phyloP scores from a whole-genome alignment of 2,113 vertebrate species.

The human region GRCh38 chr6:167218001-167218500 shows the following conservation, averaged over 20 bases:
- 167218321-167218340: neutral
- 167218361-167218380: rapidly evolving
- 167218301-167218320: neutral
- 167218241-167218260: neutral
- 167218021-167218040: rapidly evolving
- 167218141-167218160: neutral
- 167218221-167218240: too few relatives aligned
- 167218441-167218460: rapidly evolving
- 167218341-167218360: neutral
- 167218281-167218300: neutral
- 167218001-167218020: neutral
- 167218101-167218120: rapidly evolving
- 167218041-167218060: rapidly evolving
- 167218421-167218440: neutral
- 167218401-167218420: neutral
- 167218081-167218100: too few relatives aligned
- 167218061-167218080: neutral
- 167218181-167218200: rapidly evolving
- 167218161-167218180: rapidly evolving
- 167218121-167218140: too few relatives aligned
- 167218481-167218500: rapidly evolving
- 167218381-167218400: rapidly evolving
- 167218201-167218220: rapidly evolving
- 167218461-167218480: rapidly evolving
- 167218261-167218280: rapidly evolving